Conservation (phyloP, 2,888 invertebrate genomes). For the Spicauda simplicius region DNA sequence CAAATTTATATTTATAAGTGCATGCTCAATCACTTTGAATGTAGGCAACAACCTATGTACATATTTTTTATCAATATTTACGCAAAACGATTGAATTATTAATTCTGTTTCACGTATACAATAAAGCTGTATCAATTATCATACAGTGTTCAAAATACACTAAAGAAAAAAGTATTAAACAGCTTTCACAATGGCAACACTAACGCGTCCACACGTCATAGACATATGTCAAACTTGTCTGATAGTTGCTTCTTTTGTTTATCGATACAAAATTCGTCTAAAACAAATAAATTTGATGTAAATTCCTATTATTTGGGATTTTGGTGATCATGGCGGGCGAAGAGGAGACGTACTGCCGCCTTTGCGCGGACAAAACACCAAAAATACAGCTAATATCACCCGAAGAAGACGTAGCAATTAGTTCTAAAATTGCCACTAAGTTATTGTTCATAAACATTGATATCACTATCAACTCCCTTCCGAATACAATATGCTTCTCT, state of each 20-base stretch:
- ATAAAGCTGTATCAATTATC: too few relatives aligned
- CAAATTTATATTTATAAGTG: too few relatives aligned
- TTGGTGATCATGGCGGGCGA: constrained; percentile 59
- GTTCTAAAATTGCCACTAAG: constrained; percentile 67
- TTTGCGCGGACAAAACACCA: constrained; percentile 74
- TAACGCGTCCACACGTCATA: constrained; percentile 20
- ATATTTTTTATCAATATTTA: too few relatives aligned
- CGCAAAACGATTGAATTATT: too few relatives aligned
- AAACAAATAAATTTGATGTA: constrained; percentile 28
- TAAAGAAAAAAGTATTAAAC: neutral
- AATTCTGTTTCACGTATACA: too few relatives aligned
- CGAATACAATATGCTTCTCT: constrained; percentile 72
- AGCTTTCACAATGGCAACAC: constrained; percentile 6
- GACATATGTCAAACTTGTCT: neutral
- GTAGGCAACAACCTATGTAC: too few relatives aligned
- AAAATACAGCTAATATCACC: constrained; percentile 62
- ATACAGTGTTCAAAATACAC: too few relatives aligned
- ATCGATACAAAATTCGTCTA: constrained; percentile 23
- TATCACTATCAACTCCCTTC: constrained; percentile 58
- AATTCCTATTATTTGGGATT: neutral
- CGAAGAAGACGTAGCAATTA: constrained; percentile 66
- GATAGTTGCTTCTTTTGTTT: constrained; percentile 14
- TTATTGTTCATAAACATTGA: constrained; percentile 77
- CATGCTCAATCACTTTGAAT: too few relatives aligned
- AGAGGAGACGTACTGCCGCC: constrained; percentile 67